Conservation (phyloP, 2,797 vertebrate species). For the Mareca strepera region DNA sequence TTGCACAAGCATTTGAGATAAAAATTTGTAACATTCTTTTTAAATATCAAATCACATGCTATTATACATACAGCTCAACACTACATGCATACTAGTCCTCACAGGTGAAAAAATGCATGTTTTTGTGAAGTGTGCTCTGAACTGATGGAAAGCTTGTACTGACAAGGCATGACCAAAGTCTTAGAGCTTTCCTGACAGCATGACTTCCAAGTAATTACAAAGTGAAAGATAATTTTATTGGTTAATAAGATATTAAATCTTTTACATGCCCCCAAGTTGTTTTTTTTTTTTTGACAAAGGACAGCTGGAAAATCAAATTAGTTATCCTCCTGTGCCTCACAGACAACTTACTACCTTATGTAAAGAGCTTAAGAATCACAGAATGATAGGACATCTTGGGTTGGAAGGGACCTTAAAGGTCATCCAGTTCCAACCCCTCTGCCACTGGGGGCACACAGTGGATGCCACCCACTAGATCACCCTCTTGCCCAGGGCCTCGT, state of each 20-base stretch:
- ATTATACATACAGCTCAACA: background rate
- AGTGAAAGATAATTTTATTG: background rate
- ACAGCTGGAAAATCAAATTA: background rate
- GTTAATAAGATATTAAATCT: rapidly evolving
- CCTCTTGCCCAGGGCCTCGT: no score
- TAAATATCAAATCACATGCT: background rate
- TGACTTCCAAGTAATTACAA: no score
- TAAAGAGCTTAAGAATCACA: background rate
- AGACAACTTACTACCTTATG: rapidly evolving
- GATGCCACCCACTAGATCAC: no score
- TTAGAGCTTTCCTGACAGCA: background rate
- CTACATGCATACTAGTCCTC: background rate
- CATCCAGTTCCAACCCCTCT: no score
- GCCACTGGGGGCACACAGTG: no score
- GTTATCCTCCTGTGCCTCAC: no score
- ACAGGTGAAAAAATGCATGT: rapidly evolving
- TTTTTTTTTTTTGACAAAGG: background rate
- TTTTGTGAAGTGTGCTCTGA: background rate
- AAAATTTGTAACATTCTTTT: background rate
- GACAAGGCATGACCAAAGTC: background rate
- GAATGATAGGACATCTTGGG: no score
- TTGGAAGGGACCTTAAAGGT: no score
- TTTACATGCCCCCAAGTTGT: rapidly evolving
- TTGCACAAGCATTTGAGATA: background rate
- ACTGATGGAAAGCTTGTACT: background rate